Percentiles rank a stretch among this genome's conserved stretches.
These are phyloP conservation scores for Oncorhynchus kisutch DNA, from an alignment of 2,113 vertebrate species.

Conservation along the genomic window DNA sequence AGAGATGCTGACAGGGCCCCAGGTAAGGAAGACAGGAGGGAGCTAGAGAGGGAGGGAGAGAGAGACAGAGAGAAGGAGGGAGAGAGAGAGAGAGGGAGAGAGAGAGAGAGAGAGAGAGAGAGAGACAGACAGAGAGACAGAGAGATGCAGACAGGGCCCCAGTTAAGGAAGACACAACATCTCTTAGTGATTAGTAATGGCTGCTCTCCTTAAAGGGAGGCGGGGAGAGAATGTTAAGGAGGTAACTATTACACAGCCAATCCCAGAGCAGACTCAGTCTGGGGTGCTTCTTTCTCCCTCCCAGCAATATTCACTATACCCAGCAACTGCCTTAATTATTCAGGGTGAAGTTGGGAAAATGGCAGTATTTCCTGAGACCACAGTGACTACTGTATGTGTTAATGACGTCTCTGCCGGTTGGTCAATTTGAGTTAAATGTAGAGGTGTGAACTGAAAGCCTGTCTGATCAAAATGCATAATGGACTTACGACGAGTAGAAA, in stretches of 20 bases:
- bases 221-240: constrained; percentile 65
- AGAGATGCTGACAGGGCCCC: constrained; percentile 30
- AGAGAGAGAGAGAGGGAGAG: no score
- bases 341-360: constrained; percentile 68
- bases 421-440: constrained; percentile 37
- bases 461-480: no score
- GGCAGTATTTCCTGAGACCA: constrained; percentile 55
- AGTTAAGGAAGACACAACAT: constrained; percentile 69
- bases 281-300: constrained; percentile 30
- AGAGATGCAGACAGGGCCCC: constrained; percentile 63
- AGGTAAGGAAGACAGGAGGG: no score
- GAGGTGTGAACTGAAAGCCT: not conserved
- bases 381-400: constrained; percentile 51
- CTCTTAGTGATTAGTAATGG: constrained; percentile 73
- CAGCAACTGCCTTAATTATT: constrained; percentile 55
- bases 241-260: not conserved
- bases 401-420: constrained; percentile 35
- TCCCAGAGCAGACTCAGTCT: constrained; percentile 29
- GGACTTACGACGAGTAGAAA: no score
- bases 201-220: constrained; percentile 68
- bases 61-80: no score
- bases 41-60: no score
- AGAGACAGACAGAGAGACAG: no score
- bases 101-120: no score
- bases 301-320: constrained; percentile 40